A percentile compares a stretch with the other conserved stretches of the same genome.
Evolutionary conservation across 2,888 invertebrate genomes (phyloP).

Genomic region (Falcaria lacertinaria): DNA sequence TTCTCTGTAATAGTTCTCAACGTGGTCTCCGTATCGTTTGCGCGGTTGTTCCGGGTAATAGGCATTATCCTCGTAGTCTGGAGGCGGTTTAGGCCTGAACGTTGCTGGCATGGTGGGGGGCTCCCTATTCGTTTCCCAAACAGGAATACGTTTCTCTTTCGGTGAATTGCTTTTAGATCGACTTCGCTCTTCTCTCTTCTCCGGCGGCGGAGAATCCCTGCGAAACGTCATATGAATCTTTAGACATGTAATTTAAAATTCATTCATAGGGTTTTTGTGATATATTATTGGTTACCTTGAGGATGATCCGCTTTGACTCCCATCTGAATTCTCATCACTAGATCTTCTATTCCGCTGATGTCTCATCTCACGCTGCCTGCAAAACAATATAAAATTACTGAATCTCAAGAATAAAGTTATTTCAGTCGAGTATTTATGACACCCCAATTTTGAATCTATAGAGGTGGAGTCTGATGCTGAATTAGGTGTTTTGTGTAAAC

Average conservation of each 20-base stretch:
- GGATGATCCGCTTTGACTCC: slow-evolving; percentile 57
- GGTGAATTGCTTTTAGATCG: slow-evolving; percentile 53
- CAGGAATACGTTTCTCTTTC: slow-evolving; percentile 38
- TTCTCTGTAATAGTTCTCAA: slow-evolving; percentile 12
- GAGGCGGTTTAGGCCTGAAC: slow-evolving; percentile 22
- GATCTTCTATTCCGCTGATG: slow-evolving; percentile 81
- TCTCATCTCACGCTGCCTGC: slow-evolving; percentile 91
- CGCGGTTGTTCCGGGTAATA: slow-evolving; percentile 21
- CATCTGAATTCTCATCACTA: slow-evolving; percentile 63
- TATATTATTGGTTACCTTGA: slow-evolving; percentile 52
- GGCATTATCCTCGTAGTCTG: slow-evolving; percentile 29
- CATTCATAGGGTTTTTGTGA: not conserved
- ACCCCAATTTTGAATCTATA: no score
- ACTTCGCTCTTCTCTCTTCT: slow-evolving; percentile 37
- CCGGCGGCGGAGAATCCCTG: slow-evolving; percentile 50
- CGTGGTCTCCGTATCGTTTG: slow-evolving; percentile 28
- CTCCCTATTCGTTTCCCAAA: slow-evolving; percentile 46
- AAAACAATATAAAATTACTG: no score
- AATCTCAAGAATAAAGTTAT: no score
- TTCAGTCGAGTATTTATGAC: no score
- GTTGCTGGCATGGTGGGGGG: slow-evolving; percentile 19
- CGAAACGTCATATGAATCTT: slow-evolving; percentile 6
- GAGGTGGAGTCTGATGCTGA: no score
- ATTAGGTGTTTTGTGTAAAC: no score
- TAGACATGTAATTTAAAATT: not conserved